phyloP scores from a whole-genome alignment of 2,888 invertebrate genomes.

The Amphipyra tragopoginis region DNA sequence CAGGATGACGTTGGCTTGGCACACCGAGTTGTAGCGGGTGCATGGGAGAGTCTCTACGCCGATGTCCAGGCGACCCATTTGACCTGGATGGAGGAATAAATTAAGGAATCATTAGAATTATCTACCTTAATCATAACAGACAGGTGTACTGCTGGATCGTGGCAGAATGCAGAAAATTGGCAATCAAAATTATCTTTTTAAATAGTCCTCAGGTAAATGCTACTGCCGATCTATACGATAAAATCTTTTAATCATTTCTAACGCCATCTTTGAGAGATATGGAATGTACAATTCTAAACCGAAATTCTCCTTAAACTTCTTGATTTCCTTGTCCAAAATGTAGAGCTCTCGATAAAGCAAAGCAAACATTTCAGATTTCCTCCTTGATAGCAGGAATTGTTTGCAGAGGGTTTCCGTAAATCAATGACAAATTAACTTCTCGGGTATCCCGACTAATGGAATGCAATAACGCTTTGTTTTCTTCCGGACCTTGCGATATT shows the following conservation, averaged over 20 bases:
- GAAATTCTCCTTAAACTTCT: background rate
- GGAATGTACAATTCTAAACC: background rate
- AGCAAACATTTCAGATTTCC: slow-evolving; percentile 14
- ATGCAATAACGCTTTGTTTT: slow-evolving; percentile 50
- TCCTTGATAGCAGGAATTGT: slow-evolving; percentile 23
- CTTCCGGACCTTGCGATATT: slow-evolving; percentile 25
- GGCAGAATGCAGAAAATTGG: too few species aligned
- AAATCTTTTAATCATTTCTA: too few species aligned
- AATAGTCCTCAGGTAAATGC: too few species aligned
- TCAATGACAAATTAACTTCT: slow-evolving; percentile 46
- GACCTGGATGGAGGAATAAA: slow-evolving; percentile 76
- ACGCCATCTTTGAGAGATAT: too few species aligned
- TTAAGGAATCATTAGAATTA: background rate
- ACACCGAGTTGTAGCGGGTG: slow-evolving; percentile 95
- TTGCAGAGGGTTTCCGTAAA: slow-evolving; percentile 23
- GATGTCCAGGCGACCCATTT: slow-evolving; percentile 93
- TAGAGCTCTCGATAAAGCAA: background rate
- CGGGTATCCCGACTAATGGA: slow-evolving; percentile 47
- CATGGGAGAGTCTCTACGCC: slow-evolving; percentile 95
- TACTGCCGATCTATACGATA: too few species aligned
- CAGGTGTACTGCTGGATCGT: too few species aligned
- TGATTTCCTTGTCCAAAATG: background rate
- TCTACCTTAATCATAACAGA: background rate
- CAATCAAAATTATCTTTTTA: too few species aligned
- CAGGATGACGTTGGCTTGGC: slow-evolving; percentile 96